A percentile compares a stretch with the other conserved stretches of the same genome.
phyloP scores from a whole-genome alignment of 2,113 vertebrate species.

The Pachyramphus minor region DNA sequence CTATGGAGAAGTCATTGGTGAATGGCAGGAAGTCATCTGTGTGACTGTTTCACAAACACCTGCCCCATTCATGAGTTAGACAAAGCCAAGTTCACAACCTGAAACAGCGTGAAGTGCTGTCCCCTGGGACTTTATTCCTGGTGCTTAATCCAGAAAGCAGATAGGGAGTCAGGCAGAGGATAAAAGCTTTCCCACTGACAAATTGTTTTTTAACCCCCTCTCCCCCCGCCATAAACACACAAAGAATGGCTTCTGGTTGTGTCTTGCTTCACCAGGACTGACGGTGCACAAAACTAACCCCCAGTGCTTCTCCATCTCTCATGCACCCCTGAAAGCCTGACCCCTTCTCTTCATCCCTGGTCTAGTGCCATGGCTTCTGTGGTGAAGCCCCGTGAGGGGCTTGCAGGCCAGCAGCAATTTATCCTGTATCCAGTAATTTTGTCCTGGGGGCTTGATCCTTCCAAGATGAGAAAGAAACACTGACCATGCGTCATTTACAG shows the following conservation, averaged over 20 bases:
- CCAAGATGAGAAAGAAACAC: background rate
- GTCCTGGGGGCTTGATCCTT: background rate
- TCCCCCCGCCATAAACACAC: background rate
- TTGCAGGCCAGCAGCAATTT: background rate
- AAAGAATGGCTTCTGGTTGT: background rate
- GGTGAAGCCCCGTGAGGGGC: background rate
- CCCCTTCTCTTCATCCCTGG: background rate
- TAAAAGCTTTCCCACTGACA: background rate
- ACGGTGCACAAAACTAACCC: background rate
- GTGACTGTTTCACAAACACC: background rate
- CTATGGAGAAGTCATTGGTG: background rate
- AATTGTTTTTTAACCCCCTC: background rate
- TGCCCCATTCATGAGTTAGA: background rate
- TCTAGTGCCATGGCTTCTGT: fast-evolving
- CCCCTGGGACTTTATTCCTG: background rate
- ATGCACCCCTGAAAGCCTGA: background rate
- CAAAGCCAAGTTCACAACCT: slow-evolving; percentile 43
- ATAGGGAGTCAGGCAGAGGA: background rate
- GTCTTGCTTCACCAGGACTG: background rate
- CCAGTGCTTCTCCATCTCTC: background rate
- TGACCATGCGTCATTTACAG: background rate
- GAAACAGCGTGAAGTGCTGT: background rate
- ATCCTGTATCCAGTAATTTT: background rate
- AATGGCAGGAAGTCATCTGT: slow-evolving; percentile 46
- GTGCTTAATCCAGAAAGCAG: background rate